These are phyloP conservation scores for Marmota flaviventris DNA, from an alignment of 2,113 vertebrate species.

Conservation along the genomic window DNA sequence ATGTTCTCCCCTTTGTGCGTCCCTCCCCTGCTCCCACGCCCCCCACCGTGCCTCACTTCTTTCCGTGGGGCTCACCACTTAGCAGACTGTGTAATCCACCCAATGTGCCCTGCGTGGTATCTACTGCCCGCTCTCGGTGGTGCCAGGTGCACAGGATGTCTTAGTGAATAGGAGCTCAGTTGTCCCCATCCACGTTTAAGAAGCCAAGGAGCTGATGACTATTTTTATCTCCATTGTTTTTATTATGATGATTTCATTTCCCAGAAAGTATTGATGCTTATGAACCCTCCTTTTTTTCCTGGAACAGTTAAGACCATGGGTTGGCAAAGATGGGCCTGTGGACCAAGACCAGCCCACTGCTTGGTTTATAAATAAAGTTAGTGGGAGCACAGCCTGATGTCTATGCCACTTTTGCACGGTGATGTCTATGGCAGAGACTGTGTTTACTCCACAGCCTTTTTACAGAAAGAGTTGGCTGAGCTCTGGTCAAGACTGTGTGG, in stretches of 20 bases:
- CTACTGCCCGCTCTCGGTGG: background rate
- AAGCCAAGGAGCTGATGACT: background rate
- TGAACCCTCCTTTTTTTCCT: background rate
- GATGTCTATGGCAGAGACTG: background rate
- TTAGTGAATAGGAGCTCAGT: background rate
- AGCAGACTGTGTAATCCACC: background rate
- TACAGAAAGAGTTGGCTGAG: background rate
- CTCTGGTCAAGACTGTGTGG: background rate
- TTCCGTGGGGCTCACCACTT: background rate
- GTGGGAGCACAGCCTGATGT: background rate
- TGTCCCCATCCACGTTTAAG: background rate
- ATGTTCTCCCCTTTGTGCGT: background rate
- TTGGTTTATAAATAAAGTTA: background rate
- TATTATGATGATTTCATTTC: background rate
- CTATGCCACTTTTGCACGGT: background rate
- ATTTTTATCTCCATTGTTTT: background rate
- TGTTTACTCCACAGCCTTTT: background rate
- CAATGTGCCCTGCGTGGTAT: too few relatives aligned
- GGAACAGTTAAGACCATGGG: background rate
- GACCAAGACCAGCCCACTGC: background rate
- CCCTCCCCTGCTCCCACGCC: background rate
- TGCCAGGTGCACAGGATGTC: background rate
- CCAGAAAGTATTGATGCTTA: background rate
- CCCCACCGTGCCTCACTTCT: background rate
- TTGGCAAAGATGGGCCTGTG: background rate